These are phyloP conservation scores for Drosophila melanogaster DNA, from an alignment of 1,140 invertebrate species.

Conservation along the genomic window DNA sequence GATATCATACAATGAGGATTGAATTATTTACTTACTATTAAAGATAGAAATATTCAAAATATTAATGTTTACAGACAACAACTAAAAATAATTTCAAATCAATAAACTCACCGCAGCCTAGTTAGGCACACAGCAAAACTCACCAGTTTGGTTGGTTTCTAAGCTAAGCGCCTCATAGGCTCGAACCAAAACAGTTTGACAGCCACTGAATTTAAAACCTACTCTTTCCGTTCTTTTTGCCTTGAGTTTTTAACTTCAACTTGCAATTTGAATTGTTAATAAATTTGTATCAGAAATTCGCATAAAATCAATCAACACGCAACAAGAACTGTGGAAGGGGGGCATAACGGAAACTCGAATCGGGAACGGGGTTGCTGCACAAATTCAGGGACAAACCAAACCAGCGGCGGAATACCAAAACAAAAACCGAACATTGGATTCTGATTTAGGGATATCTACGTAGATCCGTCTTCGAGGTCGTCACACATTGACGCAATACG, in stretches of 20 bases:
- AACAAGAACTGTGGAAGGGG: constrained; percentile 27
- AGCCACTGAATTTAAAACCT: not conserved
- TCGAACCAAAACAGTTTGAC: not conserved
- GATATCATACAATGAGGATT: too few relatives aligned
- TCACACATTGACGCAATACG: not conserved
- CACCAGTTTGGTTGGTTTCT: not conserved
- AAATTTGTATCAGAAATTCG: constrained; percentile 54
- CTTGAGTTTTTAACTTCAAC: constrained; percentile 34
- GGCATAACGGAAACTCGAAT: constrained; percentile 56
- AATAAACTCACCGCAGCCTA: not conserved
- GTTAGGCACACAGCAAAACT: not conserved
- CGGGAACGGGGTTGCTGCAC: constrained; percentile 71
- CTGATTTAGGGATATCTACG: constrained; percentile 6
- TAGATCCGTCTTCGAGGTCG: constrained; percentile 37
- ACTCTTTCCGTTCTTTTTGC: constrained; percentile 8
- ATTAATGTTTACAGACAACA: too few relatives aligned
- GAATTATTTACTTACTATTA: too few relatives aligned
- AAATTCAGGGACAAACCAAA: constrained; percentile 64
- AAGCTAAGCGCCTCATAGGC: not conserved
- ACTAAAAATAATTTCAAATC: too few relatives aligned
- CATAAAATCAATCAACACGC: constrained; percentile 61
- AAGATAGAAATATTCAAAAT: too few relatives aligned
- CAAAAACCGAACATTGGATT: constrained; percentile 7
- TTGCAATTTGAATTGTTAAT: constrained; percentile 75
- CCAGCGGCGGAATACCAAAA: constrained; percentile 8